Base-by-base conservation (phyloP, 2,888 invertebrate species). In the Trimorus sp. region DNA sequence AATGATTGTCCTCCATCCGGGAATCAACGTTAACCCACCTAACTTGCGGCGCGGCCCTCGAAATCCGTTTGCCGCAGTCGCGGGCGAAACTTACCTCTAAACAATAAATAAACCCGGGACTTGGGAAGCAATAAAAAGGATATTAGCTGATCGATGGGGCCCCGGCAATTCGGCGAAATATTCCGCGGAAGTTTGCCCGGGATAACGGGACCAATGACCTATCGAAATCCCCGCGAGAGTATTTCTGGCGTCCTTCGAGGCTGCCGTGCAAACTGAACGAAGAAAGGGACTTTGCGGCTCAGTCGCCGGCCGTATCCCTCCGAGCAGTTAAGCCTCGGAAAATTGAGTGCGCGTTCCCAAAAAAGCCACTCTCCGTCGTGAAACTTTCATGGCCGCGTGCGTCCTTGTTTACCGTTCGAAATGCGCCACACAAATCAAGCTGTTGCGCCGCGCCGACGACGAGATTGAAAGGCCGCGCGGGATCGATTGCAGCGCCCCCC, bases 241-340 rank as follows among this genome's bases (percentile, higher is more conserved):
- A 40, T 40, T 69, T 70, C 40, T 68, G 63, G 68, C 58, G 68
- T 59, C 70, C 45, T 56, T 40, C 56, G 48, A 62, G 74, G 49
- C 60, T 71, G 60, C 16, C 56, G 56, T 15, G 48, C 54, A 73
- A 84, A 76, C 77, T 81, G 76, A 84, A 85, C 79, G 82, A 85
- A 81, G 83, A 82, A 84, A 82, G 79, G 75, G 82, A 85, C 84
- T 85, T 84, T 84, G 87, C 83, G 88, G 86, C 83, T 83, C 63
- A 42, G 80, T 83, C 68, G 68, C 80, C 80, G 66, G 48, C 58
- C 76, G 79, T 79, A 79, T 77, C 83, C 79, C 77, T 83, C 70
- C 62, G 59, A 77, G 65, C 78, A 86, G 88, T 89, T 90, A 89
- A 90, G 90, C 90, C 87, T 86, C 87, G 88, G 89, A 89, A 90